Evolutionary conservation across 2,888 invertebrate genomes (phyloP).

Genomic region (Agrochola litura): DNA sequence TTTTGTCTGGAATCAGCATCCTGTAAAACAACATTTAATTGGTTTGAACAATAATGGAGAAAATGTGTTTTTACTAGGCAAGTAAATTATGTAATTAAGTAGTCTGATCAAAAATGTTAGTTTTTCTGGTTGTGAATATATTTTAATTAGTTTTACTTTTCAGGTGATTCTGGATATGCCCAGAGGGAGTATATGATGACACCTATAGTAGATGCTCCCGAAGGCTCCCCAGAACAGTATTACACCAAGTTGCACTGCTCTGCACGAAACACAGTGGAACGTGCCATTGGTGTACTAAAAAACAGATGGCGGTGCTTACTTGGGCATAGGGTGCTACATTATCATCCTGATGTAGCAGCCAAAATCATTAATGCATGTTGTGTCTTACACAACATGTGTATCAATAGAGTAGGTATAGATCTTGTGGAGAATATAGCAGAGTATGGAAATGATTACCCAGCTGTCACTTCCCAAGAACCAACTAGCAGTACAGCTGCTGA

Average conservation of each 20-base stretch:
- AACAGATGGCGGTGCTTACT: slow-evolving; percentile 11
- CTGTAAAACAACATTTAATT: too few species aligned
- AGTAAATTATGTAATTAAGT: too few species aligned
- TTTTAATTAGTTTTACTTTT: slow-evolving; percentile 1
- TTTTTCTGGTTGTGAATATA: background rate
- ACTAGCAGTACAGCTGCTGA: background rate
- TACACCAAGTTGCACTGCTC: slow-evolving; percentile 20
- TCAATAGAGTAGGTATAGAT: background rate
- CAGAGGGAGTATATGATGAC: slow-evolving; percentile 36
- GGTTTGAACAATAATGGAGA: too few species aligned
- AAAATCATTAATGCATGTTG: background rate
- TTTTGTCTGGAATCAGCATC: too few species aligned
- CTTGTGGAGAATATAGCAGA: background rate
- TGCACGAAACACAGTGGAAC: slow-evolving; percentile 22
- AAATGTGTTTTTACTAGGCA: too few species aligned
- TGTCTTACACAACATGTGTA: background rate
- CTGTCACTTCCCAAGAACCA: background rate
- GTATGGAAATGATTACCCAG: background rate
- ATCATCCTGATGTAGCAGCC: background rate
- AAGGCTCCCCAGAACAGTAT: slow-evolving; percentile 25
- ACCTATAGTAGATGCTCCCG: slow-evolving; percentile 9
- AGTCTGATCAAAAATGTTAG: too few species aligned
- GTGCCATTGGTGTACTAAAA: slow-evolving; percentile 21
- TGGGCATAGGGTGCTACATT: slow-evolving; percentile 10
- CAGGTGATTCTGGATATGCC: slow-evolving; percentile 11